Base-by-base conservation (phyloP, 1,140 invertebrate genomes). In the Formica selysi region DNA sequence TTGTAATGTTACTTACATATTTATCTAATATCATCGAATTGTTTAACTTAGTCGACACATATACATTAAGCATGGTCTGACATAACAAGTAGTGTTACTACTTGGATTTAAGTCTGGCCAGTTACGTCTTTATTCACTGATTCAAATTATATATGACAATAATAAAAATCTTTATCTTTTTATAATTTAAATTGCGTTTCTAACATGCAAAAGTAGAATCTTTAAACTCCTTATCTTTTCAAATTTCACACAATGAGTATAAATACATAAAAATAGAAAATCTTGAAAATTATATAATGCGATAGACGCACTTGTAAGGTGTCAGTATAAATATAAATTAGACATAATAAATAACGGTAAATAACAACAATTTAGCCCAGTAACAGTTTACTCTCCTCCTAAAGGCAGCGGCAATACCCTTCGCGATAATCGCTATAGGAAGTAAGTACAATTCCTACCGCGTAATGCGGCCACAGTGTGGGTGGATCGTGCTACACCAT, bases 391-490 rank as follows among this genome's bases (percentile, higher is more conserved):
- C 19, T 41, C 13, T 41, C 51, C 57, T 41, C 38, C 26, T 16
- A 22, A 22, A 32, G 3, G n/a, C 38, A 73, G 11, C 16, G 38
- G 36, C 51, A 11, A 62, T 74, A 83, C 48, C 54, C 65, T 36
- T 11, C 48, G n/a, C 36, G 79, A 81, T 90, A 90, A 87, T 90
- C 88, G 64, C 76, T 81, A 86, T 67, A 86, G 86, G 86, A 90
- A 90, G 88, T 87, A 90, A 85, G 80, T 71, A 76, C 32, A 90
- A 90, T 85, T 87, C 76, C 41, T 48, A 48, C 36, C 38, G 57
- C 36, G 85, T 83, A 90, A 89, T 73, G 70, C 61, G 68, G 41
- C 38, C 84, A 48, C 48, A 64, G 38, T 76, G 59, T 73, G 62
- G 54, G 81, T 80, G 78, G 87, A 68, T 85, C 74, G 78, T 32